Evolutionary conservation across 30 jellyfish, hydroid and myxozoan species (phyloP).

Genomic region (Catostylus mosaicus): DNA sequence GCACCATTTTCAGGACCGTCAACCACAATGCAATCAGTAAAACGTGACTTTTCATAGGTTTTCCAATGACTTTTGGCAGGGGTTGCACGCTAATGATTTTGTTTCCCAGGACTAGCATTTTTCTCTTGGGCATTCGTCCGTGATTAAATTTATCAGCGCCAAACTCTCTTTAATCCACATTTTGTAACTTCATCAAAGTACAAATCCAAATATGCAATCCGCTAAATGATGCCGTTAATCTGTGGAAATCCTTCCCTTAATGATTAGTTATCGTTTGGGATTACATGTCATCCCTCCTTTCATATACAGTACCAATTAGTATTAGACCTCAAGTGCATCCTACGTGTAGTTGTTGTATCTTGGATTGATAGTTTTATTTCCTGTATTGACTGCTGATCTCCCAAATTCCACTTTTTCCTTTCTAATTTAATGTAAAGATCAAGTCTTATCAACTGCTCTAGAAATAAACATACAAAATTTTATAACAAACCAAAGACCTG

Average conservation of each 20-base stretch:
- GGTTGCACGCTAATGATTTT: no score
- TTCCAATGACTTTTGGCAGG: no score
- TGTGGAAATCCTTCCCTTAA: conserved; percentile 1
- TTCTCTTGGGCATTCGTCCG: no score
- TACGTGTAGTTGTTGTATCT: not conserved
- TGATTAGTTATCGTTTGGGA: conserved; percentile 16
- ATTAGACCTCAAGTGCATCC: not conserved
- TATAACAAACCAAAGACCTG: no score
- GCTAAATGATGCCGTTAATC: conserved; percentile 42
- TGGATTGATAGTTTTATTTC: not conserved
- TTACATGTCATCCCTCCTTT: not conserved
- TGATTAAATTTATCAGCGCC: conserved; percentile 3
- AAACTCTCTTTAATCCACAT: conserved; percentile 6
- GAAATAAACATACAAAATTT: no score
- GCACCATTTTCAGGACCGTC: no score
- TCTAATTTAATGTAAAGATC: not conserved
- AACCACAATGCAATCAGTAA: no score
- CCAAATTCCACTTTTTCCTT: not conserved
- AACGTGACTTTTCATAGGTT: no score
- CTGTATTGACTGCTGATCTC: not conserved
- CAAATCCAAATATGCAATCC: conserved; percentile 36
- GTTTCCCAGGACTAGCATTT: no score
- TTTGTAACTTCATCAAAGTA: conserved; percentile 26
- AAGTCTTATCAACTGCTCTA: not conserved
- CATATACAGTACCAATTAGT: not conserved